phyloP scores from a whole-genome alignment of 2,888 invertebrate genomes.

The Branchellion lobata region DNA sequence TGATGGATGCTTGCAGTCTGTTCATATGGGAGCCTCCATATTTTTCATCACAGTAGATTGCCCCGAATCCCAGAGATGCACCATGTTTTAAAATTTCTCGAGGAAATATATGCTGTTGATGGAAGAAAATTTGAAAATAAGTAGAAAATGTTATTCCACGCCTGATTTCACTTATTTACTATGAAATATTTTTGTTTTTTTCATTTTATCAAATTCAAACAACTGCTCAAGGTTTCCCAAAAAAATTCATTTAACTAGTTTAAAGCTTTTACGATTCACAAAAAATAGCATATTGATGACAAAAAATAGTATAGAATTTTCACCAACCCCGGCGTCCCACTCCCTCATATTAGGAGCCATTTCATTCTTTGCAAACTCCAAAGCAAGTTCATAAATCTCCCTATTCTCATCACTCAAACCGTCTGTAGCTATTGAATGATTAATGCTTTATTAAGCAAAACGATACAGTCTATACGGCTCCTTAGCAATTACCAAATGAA shows the following conservation, averaged over 20 bases:
- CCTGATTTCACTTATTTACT: neutral
- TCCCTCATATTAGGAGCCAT: constrained; percentile 66
- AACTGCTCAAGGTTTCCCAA: neutral
- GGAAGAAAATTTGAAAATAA: neutral
- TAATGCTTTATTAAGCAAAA: neutral
- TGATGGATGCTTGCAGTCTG: constrained; percentile 66
- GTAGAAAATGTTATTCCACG: neutral
- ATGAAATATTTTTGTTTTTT: too few relatives aligned
- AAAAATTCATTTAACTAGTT: neutral
- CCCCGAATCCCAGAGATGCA: constrained; percentile 66
- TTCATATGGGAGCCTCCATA: constrained; percentile 65
- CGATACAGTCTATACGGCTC: too few relatives aligned
- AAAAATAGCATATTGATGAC: neutral
- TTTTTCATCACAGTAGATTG: constrained; percentile 65
- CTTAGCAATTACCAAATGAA: too few relatives aligned
- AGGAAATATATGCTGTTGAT: constrained; percentile 64
- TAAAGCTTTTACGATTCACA: neutral
- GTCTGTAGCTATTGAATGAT: constrained; percentile 57
- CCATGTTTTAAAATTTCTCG: constrained; percentile 65
- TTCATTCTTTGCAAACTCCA: constrained; percentile 66
- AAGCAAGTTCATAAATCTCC: constrained; percentile 65
- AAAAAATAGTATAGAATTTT: neutral
- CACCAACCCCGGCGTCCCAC: constrained; percentile 66
- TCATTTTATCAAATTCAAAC: neutral
- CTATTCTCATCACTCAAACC: constrained; percentile 65